phyloP scores from a whole-genome alignment of 2,113 vertebrate genomes.

The Caranx ignobilis region DNA sequence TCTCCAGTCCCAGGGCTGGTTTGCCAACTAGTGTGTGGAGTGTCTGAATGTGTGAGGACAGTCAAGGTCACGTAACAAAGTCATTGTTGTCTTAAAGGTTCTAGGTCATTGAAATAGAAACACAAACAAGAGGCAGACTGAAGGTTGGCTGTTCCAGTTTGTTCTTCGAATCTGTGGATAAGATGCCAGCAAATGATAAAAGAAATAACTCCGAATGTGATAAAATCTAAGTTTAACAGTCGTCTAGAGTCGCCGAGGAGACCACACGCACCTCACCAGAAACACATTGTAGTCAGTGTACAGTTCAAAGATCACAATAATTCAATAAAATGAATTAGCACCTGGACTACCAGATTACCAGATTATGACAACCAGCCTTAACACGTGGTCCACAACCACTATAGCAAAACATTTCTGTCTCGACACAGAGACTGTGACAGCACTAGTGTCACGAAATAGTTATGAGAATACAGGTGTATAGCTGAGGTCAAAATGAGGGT shows the following conservation, averaged over 20 bases:
- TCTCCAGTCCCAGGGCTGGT: neutral
- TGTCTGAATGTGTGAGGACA: neutral
- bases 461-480: too few relatives aligned
- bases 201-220: neutral
- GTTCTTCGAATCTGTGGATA: neutral
- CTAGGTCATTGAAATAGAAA: neutral
- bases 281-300: neutral
- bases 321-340: neutral
- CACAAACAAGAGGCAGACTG: neutral
- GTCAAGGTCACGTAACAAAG: neutral
- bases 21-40: constrained; percentile 3
- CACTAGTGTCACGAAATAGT: too few relatives aligned
- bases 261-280: neutral
- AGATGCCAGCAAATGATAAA: neutral
- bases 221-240: neutral
- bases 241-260: neutral
- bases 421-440: too few relatives aligned
- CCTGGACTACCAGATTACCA: too few relatives aligned
- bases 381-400: too few relatives aligned
- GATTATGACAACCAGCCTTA: too few relatives aligned
- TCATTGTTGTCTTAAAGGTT: neutral
- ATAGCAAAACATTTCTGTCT: too few relatives aligned
- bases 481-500: too few relatives aligned
- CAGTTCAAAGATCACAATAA: neutral
- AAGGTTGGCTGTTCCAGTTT: neutral